Evolutionary conservation across 2,113 vertebrate species (phyloP), one percentile per base, ranked within the genome.

Genomic region (Alethe diademata): DNA sequence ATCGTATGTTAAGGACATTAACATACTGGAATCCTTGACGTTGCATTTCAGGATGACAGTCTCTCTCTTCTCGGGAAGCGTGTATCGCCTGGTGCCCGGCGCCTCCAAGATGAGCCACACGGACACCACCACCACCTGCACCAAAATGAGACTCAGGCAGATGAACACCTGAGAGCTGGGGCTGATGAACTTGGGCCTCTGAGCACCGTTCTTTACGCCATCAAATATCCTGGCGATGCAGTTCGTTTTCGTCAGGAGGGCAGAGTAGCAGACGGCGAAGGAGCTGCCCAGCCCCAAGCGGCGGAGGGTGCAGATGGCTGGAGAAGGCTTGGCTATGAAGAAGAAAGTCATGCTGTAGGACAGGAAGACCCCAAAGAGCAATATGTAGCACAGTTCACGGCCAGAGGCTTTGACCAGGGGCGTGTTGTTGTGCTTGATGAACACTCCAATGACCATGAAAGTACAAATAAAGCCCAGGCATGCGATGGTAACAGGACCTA

Each of bases 281-380:
- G 99, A 99, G 2, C 99, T 99, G 58, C 99, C 99, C 35, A 99
- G 97, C 38, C 99, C 99, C 26, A 99, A 94, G 8, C 99, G 98
- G 8, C 99, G 98, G 45, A 99, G 96, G 1, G 99, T 98, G 53
- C 99, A 99, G 92, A 99, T 98, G 80, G 98, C 98, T 19, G 99
- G 99, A 4, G 99, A 99, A 5, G 99, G 99, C 95, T 99, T 99
- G 86, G 99, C 99, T 76, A 99, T 98, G 98, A 99, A 99, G 96
- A 99, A 99, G 97, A 99, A 99, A 22, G 99, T 99, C 99, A 99
- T 99, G 95, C 98, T 98, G 50, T 99, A 99, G 54, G 99, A 99
- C 91, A 99, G 98, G 95, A 99, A 98, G 96, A 99, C 99, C 48
- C 99, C 99, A 45, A 98, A 98, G 75, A 99, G 98, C 45, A 99